phyloP scores from a whole-genome alignment of 2,888 invertebrate genomes.

The Ommatoiulus sabulosus region DNA sequence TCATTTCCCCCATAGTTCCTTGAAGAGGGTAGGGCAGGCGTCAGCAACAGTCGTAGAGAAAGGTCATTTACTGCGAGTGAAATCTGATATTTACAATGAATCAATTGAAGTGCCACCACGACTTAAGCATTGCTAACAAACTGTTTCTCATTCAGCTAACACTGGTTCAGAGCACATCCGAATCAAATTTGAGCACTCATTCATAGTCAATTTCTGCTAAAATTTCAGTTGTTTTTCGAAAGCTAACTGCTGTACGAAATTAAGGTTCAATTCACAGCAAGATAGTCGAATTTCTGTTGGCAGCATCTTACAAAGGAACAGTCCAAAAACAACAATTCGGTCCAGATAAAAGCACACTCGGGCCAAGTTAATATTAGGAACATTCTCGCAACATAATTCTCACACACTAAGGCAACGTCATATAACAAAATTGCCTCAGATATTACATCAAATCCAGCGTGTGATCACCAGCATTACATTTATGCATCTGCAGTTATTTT shows the following conservation, averaged over 20 bases:
- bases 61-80: neutral
- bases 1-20: neutral
- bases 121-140: conserved; percentile 13
- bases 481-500: neutral
- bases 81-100: conserved; percentile 6
- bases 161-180: neutral
- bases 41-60: neutral
- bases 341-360: neutral
- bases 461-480: neutral
- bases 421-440: neutral
- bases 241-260: neutral
- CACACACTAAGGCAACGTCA: neutral
- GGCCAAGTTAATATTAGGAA: neutral
- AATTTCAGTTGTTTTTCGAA: neutral
- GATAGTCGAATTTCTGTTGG: neutral
- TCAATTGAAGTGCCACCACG: conserved; percentile 45
- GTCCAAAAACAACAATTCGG: neutral
- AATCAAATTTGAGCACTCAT: neutral
- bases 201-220: neutral
- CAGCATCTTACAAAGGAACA: neutral
- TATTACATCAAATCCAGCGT: neutral
- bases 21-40: neutral
- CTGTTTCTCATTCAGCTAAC: neutral
- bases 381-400: neutral
- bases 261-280: neutral